Evolutionary conservation across 2,797 vertebrate species (phyloP).

Genomic region (Myioborus melanocephalus): DNA sequence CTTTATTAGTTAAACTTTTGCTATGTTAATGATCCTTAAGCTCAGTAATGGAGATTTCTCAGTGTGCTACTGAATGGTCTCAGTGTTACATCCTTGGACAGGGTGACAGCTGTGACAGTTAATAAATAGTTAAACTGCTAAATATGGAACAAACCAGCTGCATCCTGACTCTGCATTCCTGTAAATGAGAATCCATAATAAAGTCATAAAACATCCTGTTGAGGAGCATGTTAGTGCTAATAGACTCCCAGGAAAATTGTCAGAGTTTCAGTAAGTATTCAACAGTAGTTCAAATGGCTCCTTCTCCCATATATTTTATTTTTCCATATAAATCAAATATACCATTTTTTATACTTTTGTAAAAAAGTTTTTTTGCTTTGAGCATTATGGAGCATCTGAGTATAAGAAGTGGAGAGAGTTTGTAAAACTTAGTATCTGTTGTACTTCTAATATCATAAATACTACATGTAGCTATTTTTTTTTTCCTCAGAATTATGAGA

Average conservation of each 20-base stretch:
- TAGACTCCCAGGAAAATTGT: not conserved
- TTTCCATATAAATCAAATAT: not conserved
- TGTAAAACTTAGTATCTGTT: not conserved
- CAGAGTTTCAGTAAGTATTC: not conserved
- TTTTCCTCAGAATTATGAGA: not conserved
- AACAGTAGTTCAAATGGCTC: not conserved
- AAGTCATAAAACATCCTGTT: not conserved
- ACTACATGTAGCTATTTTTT: not conserved
- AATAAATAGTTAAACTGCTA: not conserved
- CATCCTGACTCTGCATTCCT: not conserved
- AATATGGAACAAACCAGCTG: not conserved
- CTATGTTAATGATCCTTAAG: conserved; percentile 16
- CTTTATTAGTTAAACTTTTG: conserved; percentile 48
- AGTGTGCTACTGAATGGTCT: not conserved
- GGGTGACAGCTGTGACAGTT: not conserved
- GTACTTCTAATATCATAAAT: not conserved
- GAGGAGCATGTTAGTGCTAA: not conserved
- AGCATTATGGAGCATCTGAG: not conserved
- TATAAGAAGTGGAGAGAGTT: not conserved
- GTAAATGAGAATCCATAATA: not conserved
- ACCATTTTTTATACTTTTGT: not conserved
- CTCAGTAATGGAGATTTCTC: not conserved
- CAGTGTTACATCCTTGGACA: not conserved
- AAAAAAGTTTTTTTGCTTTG: not conserved
- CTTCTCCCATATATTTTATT: not conserved